Evolutionary conservation across 2,888 invertebrate genomes (phyloP).

Genomic region (Conistra vaccinii): DNA sequence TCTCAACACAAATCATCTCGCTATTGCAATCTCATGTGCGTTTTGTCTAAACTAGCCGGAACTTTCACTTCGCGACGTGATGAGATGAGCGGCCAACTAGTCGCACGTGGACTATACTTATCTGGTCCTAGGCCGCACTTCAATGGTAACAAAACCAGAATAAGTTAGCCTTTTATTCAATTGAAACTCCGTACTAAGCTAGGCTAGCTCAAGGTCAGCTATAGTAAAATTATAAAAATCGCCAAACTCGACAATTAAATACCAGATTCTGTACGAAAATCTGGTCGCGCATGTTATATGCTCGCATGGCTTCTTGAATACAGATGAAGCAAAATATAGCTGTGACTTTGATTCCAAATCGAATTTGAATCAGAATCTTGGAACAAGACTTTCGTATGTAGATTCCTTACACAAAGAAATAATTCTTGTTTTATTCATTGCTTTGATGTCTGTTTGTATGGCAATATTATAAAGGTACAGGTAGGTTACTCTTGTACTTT

Average conservation of each 20-base stretch:
- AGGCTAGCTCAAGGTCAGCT: no score
- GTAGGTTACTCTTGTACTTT: background rate
- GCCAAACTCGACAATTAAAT: background rate
- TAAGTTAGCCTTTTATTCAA: background rate
- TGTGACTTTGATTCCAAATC: conserved; percentile 5
- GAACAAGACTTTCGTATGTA: background rate
- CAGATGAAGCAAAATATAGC: background rate
- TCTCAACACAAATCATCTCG: no score
- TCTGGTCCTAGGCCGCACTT: no score
- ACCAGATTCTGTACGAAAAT: background rate
- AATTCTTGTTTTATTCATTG: background rate
- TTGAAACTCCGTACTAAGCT: background rate
- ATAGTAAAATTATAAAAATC: background rate
- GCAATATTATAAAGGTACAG: background rate
- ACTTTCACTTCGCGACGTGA: no score
- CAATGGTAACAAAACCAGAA: background rate
- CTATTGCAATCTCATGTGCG: no score
- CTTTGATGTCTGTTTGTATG: conserved; percentile 5
- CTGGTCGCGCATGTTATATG: background rate
- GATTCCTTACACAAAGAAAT: background rate
- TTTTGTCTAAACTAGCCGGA: no score
- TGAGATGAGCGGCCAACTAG: no score
- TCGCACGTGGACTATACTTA: no score
- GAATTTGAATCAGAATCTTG: background rate
- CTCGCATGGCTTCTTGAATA: background rate